Evolutionary conservation across 2,797 vertebrate genomes (phyloP), one percentile per base, ranked within the genome.

Genomic region (Chiroxiphia lanceolata): DNA sequence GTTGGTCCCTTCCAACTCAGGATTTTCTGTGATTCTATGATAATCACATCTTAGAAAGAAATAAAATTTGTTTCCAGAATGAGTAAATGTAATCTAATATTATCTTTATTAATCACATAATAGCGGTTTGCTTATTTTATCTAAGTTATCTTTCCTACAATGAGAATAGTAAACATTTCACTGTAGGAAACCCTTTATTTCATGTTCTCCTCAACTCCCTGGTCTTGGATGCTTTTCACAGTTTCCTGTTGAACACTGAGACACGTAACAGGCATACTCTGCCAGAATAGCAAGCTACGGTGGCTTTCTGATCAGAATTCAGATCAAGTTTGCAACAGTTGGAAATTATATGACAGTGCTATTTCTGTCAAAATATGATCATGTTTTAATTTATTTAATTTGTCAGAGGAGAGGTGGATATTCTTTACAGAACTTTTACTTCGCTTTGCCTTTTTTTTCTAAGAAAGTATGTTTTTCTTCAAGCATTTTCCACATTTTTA

Each of bases 311-410:
- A 89, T 75, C 75, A 87, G 56, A 88, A 83, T 87, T 77, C 83
- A 79, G 86, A 75, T 83, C 70, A 67, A 60, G 33, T 87, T 87
- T 83, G 29, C 27, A 91, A 60, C 25, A 79, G n/a, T 27, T 92
- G 85, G 59, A 97, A 96, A 75, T 44, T 0, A 77, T 63, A 57
- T 29, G 67, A 27, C 33, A 83, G 33, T 83, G 45, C 7, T 56
- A 25, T 42, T 90, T 67, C 50, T 95, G 81, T 47, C 61, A 87
- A 60, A 20, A 42, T 60, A 27, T 13, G 26, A 68, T 84, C 44
- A 69, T 57, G 27, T 75, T 93, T 89, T 89, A 47, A 68, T 94
- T 71, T 83, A 78, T 83, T 54, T 82, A 20, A 72, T 88, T 94
- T 71, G 21, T 71, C 25, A 47, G 45, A 75, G 29, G 31, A 83